Conservation (phyloP, 64 coral and sea anemone species). For the Pocillopora verrucosa region DNA sequence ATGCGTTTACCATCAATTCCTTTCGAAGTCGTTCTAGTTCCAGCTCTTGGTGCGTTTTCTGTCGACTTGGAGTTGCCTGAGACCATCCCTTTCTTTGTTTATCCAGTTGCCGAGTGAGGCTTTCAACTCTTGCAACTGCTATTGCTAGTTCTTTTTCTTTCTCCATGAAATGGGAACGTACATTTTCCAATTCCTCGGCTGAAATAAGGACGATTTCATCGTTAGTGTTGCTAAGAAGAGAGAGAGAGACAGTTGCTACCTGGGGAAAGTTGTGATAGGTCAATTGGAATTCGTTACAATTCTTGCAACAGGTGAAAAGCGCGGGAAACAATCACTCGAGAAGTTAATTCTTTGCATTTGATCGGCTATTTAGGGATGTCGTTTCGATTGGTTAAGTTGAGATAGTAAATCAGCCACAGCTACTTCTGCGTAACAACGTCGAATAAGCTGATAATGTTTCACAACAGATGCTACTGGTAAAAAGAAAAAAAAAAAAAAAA, state of each 20-base stretch:
- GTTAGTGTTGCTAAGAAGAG: no score
- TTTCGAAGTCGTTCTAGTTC: slow-evolving; percentile 50
- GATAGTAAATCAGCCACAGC: no score
- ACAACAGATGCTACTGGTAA: no score
- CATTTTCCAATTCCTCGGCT: slow-evolving; percentile 70
- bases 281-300: no score
- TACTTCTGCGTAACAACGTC: no score
- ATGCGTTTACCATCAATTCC: slow-evolving; percentile 48
- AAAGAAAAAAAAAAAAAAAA: no score
- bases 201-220: slow-evolving; percentile 5
- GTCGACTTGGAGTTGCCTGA: neutral
- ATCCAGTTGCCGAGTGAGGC: slow-evolving; percentile 80
- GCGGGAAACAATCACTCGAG: neutral
- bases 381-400: no score
- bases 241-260: no score
- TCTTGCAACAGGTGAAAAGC: neutral
- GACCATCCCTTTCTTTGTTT: slow-evolving; percentile 59
- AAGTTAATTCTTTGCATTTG: no score
- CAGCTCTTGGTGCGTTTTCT: slow-evolving; percentile 37
- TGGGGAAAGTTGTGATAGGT: no score
- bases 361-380: no score
- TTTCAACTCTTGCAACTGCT: slow-evolving; percentile 87
- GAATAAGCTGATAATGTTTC: no score
- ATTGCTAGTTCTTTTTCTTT: slow-evolving; percentile 89
- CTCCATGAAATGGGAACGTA: slow-evolving; percentile 49